These are phyloP conservation scores for Platycheirus rosarum DNA, from an alignment of 2,888 invertebrate species.

Conservation along the genomic window DNA sequence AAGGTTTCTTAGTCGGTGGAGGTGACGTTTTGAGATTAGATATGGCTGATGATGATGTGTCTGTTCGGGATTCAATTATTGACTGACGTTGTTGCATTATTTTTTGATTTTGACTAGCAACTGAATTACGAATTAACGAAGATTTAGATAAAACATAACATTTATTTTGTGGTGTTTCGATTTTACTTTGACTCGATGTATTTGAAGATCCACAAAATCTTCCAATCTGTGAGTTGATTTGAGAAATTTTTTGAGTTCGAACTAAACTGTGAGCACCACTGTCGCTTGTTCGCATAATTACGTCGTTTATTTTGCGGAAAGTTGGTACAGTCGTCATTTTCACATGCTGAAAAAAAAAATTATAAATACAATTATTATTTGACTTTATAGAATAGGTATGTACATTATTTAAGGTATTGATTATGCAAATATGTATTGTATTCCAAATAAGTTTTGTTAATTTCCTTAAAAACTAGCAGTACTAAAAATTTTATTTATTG, in stretches of 20 bases:
- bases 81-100: conserved; percentile 38
- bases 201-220: conserved; percentile 69
- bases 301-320: conserved; percentile 76
- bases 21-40: conserved; percentile 11
- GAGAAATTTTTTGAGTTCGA: conserved; percentile 78
- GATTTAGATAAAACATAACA: conserved; percentile 78
- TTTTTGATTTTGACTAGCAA: conserved; percentile 64
- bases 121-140: conserved; percentile 62
- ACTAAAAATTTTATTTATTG: no score
- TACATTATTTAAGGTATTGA: no score
- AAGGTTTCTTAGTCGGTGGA: conserved; percentile 73
- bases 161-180: conserved; percentile 75
- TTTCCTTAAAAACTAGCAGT: no score
- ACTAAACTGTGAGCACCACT: conserved; percentile 41
- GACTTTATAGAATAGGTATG: no score
- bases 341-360: conserved; percentile 65
- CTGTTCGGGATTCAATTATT: conserved; percentile 12
- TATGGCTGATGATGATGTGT: background rate
- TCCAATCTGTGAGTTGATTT: conserved; percentile 79
- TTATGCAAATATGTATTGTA: no score
- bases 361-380: background rate
- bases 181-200: conserved; percentile 74
- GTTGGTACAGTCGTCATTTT: conserved; percentile 76
- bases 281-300: conserved; percentile 22
- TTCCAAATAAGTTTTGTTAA: no score